Conservation (phyloP, 1,140 invertebrate genomes). For the Psix sp. region DNA sequence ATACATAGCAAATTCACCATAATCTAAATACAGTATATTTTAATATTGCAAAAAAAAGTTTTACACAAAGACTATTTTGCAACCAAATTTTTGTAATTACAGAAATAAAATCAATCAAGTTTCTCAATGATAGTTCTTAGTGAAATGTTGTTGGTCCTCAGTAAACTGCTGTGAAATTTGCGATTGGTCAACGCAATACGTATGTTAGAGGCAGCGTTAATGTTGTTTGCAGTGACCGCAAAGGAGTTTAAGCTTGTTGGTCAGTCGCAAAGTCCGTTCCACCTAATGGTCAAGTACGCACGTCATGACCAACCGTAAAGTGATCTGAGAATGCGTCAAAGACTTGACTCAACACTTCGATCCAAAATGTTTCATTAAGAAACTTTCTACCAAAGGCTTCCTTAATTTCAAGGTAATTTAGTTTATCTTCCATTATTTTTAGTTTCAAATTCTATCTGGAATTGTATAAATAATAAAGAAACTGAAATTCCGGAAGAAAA, state of each 20-base stretch:
- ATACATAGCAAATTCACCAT: too few relatives aligned
- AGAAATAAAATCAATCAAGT: conserved; percentile 44
- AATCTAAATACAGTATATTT: too few relatives aligned
- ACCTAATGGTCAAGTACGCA: conserved; percentile 72
- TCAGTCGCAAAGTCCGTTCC: conserved; percentile 63
- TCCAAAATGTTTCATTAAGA: conserved; percentile 39
- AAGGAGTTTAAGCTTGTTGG: conserved; percentile 64
- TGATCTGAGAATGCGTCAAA: conserved; percentile 64
- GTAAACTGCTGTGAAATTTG: conserved; percentile 70
- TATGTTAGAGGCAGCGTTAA: conserved; percentile 62
- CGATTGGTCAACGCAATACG: conserved; percentile 57
- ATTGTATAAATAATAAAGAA: too few relatives aligned
- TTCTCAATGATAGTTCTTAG: conserved; percentile 48
- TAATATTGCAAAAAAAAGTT: too few relatives aligned
- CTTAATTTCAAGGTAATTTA: conserved; percentile 6
- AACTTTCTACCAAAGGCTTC: conserved; percentile 30
- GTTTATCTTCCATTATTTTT: too few relatives aligned
- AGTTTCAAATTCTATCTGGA: too few relatives aligned
- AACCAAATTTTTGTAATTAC: background rate
- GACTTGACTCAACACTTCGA: conserved; percentile 61
- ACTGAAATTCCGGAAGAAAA: too few relatives aligned
- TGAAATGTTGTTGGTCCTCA: conserved; percentile 49
- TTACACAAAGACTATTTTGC: background rate
- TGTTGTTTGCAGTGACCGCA: conserved; percentile 71
- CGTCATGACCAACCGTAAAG: conserved; percentile 69